Conservation (phyloP, 2,888 invertebrate genomes). For the Halocaridina rubra region DNA sequence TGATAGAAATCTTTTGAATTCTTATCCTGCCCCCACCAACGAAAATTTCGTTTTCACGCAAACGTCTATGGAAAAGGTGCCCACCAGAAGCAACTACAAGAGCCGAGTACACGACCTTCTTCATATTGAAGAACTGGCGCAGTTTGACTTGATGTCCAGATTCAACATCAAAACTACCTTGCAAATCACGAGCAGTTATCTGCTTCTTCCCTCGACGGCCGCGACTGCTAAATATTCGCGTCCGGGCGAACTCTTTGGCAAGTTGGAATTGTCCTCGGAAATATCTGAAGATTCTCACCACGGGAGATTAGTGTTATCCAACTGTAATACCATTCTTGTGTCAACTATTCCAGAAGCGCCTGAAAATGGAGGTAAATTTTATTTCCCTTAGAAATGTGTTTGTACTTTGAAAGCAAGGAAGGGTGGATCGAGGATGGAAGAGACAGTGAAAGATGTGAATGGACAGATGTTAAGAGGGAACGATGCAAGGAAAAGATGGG, state of each 20-base stretch:
- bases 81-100: conserved; percentile 79
- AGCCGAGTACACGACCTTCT: conserved; percentile 81
- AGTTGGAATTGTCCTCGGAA: conserved; percentile 78
- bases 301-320: conserved; percentile 81
- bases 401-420: too few relatives aligned
- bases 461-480: too few relatives aligned
- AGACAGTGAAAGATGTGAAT: too few relatives aligned
- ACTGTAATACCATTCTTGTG: conserved; percentile 79
- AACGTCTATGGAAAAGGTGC: conserved; percentile 68
- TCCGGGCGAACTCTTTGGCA: conserved; percentile 81
- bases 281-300: conserved; percentile 86
- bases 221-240: conserved; percentile 73
- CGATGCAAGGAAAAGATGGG: too few relatives aligned
- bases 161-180: conserved; percentile 78
- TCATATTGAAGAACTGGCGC: conserved; percentile 82
- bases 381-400: too few relatives aligned
- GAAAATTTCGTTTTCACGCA: conserved; percentile 78
- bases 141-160: conserved; percentile 76
- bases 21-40: conserved; percentile 77
- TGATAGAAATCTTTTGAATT: conserved; percentile 71
- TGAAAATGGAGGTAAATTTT: not conserved
- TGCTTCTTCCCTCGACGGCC: conserved; percentile 73
- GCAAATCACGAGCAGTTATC: conserved; percentile 76
- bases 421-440: too few relatives aligned
- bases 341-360: not conserved